Conservation (phyloP, 2,888 invertebrate genomes). For the Sarcophaga caerulescens region DNA sequence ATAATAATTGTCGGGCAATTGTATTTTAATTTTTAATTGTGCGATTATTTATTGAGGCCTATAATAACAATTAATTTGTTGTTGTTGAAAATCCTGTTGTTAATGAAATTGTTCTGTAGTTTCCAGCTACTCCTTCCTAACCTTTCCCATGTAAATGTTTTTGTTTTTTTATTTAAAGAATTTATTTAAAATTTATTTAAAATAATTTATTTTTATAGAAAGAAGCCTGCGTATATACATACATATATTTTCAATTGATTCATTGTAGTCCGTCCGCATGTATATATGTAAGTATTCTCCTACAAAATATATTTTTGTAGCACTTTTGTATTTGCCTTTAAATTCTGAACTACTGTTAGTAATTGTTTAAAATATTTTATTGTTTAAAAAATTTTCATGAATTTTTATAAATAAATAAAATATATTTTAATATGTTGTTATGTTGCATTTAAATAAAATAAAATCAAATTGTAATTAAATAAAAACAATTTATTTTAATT, state of each 20-base stretch:
- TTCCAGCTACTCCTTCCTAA: not conserved
- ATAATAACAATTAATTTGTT: not conserved
- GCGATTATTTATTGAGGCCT: not conserved
- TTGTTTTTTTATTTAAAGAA: not conserved
- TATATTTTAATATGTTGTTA: conserved; percentile 37
- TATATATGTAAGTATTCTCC: conserved; percentile 1
- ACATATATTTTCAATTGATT: conserved; percentile 2
- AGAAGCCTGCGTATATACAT: no score
- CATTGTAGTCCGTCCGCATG: not conserved
- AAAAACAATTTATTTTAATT: conserved; percentile 11
- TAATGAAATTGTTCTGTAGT: no score
- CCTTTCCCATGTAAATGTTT: not conserved
- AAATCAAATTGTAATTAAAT: no score
- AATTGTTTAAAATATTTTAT: conserved; percentile 68
- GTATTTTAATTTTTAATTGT: no score
- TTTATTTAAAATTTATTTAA: not conserved
- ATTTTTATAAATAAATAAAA: conserved; percentile 46
- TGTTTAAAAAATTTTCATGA: conserved; percentile 61
- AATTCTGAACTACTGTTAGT: conserved; percentile 64
- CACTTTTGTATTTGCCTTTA: conserved; percentile 39
- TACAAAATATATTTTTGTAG: not conserved
- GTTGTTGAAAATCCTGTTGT: not conserved
- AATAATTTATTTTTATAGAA: not conserved
- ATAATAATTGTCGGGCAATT: no score
- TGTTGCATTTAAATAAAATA: not conserved